Base-by-base conservation (phyloP, 1,140 invertebrate species). In the Bradynema listronoti region DNA sequence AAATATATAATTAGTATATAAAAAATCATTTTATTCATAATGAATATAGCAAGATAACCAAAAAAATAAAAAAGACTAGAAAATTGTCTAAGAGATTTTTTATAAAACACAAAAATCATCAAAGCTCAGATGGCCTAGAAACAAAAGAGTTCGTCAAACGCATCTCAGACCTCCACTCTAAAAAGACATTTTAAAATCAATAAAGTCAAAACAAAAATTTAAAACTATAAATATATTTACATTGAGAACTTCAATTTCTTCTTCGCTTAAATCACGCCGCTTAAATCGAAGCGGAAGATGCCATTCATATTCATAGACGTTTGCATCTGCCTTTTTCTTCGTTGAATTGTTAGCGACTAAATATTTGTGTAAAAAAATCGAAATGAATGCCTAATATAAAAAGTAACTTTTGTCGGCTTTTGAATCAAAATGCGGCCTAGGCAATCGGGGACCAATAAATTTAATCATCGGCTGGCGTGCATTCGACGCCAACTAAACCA, bases 241-340 rank as follows among this genome's bases (percentile, higher is more conserved):
- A 55, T 75, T 75, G 51, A 75, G 75, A 22, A 63, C 57, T 49
- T 58, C 65, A 53, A 69, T 71, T 45, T 75, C 72, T 53, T 75
- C 75, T 33, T 75, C 60, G 27, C 51, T 54, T n/a, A 76, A 52
- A 14, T 39, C 30, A 36, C 47, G 53, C n/a, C 75, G 52, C 19
- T 61, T 63, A 36, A 67, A 78, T 11, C 56, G 51, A 9, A 46
- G 29, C 19, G 72, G 72, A n/a, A 75, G 45, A 36, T 71, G 4
- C 16, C 29, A 27, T 5, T 25, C 9, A 50, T 24, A 19, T 24
- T 50, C 47, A 9, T 30, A n/a, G n/a, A 50, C 16, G 27, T 32
- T 63, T 16, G 47, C 29, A 50, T 5, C 27, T 50, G 4, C 16
- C 29, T 9, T 29, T 50, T 5, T 3, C 29, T 3, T 5, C 47